Base-by-base conservation (phyloP, 2,888 invertebrate genomes). In the Chesias legatella region DNA sequence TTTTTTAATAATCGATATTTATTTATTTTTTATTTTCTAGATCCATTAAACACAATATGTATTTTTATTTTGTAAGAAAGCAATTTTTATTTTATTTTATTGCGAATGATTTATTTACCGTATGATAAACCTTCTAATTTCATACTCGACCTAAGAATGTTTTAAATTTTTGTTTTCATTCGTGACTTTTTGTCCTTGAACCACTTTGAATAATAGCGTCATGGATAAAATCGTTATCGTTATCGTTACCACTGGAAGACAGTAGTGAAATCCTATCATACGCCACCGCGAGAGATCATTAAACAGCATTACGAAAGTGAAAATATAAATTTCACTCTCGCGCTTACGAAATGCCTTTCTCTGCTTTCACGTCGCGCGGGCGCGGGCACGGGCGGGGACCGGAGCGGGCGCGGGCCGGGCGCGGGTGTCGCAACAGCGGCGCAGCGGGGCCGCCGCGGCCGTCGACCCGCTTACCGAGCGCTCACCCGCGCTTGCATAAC, bases 391-490 rank as follows among this genome's bases (percentile, higher is more conserved):
- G 37, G 33, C 45, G 57, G 56, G 60, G 64, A 60, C 53, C 56
- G 51, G 44, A 39, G 45, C 53, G 50, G 34, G 51, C 43, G 50
- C 64, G 60, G 64, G 60, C 57, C 55, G 57, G 62, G n/a, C n/a
- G n/a, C 63, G 64, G 68, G 70, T 77, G 82, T 79, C 73, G 82
- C 83, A 79, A 77, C 63, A 33, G 33, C 51, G 30, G 30, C 43
- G 62, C 62, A 10, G 58, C 51, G 57, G 64, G 61, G 56, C 64
- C 58, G 63, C 67, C 81, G 85, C 90, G 91, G 90, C 84, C 91
- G 90, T 82, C 91, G 91, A 91, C 91, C 91, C 81, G 91, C 88
- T 90, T 91, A 89, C 80, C 88, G 90, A 88, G 91, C 91, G 90
- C 89, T 91, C 90, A 91, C 91, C 86, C 79, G 77, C 75, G 79